Percentiles rank a stretch among this genome's conserved stretches.
Evolutionary conservation across 1,140 invertebrate genomes (phyloP).

Genomic region (Tetragonula clypearis): DNA sequence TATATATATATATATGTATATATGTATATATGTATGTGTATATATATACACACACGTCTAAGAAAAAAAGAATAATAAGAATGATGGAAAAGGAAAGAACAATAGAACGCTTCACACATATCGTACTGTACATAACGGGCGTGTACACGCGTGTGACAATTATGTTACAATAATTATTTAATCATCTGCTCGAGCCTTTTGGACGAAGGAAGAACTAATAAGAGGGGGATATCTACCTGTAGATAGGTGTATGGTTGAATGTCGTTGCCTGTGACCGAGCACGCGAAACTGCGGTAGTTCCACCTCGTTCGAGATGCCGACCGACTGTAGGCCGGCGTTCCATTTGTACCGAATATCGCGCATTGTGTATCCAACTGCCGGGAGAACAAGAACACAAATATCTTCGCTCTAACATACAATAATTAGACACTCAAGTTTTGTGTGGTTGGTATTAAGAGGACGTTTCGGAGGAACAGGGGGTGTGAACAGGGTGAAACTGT

Average conservation of each 20-base stretch:
- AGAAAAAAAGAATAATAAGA: not conserved
- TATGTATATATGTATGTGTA: not conserved
- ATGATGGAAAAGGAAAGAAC: too few species aligned
- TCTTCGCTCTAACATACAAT: slow-evolving; percentile 81
- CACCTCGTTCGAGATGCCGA: slow-evolving; percentile 95
- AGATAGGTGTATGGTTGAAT: slow-evolving; percentile 94
- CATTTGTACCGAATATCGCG: slow-evolving; percentile 98
- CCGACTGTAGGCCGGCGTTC: slow-evolving; percentile 93
- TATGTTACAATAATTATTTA: slow-evolving; percentile 20
- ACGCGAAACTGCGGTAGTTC: slow-evolving; percentile 97
- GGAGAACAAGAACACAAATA: slow-evolving; percentile 85
- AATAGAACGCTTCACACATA: not conserved
- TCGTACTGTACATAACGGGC: not conserved
- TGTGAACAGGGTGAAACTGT: not conserved
- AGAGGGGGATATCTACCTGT: slow-evolving; percentile 90
- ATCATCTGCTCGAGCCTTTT: slow-evolving; percentile 43
- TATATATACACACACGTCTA: slow-evolving; percentile 9
- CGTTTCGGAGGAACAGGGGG: slow-evolving; percentile 12
- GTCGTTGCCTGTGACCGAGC: slow-evolving; percentile 94
- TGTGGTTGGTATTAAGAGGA: slow-evolving; percentile 31
- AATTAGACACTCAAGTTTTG: slow-evolving; percentile 69
- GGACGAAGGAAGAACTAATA: slow-evolving; percentile 65
- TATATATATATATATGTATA: not conserved
- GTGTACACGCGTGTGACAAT: slow-evolving; percentile 42
- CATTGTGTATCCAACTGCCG: slow-evolving; percentile 97